phyloP scores from a whole-genome alignment of 2,888 invertebrate genomes.

The Lepidonotus clava region DNA sequence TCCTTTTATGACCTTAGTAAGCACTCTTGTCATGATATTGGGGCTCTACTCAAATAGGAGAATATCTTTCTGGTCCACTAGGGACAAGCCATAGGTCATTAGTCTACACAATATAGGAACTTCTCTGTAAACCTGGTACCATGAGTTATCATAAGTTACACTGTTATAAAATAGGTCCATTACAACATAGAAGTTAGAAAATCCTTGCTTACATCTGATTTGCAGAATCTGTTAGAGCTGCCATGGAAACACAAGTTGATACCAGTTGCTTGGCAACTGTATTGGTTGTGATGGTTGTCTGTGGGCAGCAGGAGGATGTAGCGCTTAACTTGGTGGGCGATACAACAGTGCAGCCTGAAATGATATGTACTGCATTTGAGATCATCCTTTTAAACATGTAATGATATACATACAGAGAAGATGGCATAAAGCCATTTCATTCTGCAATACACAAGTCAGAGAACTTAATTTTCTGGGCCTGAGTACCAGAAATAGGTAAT shows the following conservation, averaged over 20 bases:
- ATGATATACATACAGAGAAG: no score
- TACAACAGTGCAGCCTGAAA: neutral
- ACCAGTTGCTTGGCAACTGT: neutral
- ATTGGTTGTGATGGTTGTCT: neutral
- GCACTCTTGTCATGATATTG: no score
- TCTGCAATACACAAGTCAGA: no score
- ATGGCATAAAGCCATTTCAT: no score
- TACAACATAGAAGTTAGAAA: neutral
- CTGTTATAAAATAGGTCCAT: neutral
- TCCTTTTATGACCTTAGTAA: no score
- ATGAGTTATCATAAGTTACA: neutral
- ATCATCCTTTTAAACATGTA: no score
- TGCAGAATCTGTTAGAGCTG: neutral
- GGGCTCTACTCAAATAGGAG: no score
- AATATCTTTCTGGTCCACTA: no score
- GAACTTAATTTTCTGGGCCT: no score
- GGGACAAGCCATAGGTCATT: no score
- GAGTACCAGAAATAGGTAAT: no score
- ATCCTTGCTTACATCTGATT: constrained; percentile 1
- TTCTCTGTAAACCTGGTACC: neutral
- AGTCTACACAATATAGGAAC: neutral
- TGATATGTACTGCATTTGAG: no score
- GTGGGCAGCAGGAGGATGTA: neutral
- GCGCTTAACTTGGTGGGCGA: neutral
- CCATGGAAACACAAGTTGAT: neutral